A percentile compares a stretch with the other conserved stretches of the same genome.
These are phyloP conservation scores for Choristoneura rosaceana DNA, from an alignment of 2,888 invertebrate species.

Conservation along the genomic window DNA sequence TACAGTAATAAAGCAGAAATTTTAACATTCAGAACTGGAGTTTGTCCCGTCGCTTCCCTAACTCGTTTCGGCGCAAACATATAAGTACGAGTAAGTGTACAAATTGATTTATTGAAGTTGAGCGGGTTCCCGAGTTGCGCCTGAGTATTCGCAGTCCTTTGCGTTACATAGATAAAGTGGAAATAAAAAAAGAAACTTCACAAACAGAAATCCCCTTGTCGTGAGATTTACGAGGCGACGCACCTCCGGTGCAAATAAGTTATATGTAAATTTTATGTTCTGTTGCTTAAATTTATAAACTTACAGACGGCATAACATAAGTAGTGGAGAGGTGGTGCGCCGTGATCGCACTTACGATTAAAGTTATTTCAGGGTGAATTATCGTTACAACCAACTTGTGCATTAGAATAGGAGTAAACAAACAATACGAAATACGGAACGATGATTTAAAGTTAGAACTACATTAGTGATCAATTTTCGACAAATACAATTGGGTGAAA, in stretches of 20 bases:
- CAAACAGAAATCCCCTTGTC: slow-evolving; percentile 84
- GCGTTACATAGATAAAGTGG: slow-evolving; percentile 81
- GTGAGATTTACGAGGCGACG: slow-evolving; percentile 83
- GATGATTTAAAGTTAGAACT: slow-evolving; percentile 72
- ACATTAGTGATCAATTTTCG: slow-evolving; percentile 81
- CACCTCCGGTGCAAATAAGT: slow-evolving; percentile 78
- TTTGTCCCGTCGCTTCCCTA: slow-evolving; percentile 71
- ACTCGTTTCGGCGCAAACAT: slow-evolving; percentile 62
- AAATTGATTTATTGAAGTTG: slow-evolving; percentile 86
- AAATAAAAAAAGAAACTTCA: slow-evolving; percentile 84
- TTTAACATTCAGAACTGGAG: slow-evolving; percentile 66
- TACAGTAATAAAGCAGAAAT: slow-evolving; percentile 56
- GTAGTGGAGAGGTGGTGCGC: slow-evolving; percentile 12
- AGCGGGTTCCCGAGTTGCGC: slow-evolving; percentile 78
- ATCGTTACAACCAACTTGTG: slow-evolving; percentile 26
- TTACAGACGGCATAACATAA: slow-evolving; percentile 37
- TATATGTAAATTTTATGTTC: slow-evolving; percentile 82
- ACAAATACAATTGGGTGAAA: slow-evolving; percentile 78
- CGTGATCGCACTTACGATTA: slow-evolving; percentile 12
- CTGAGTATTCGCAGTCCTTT: slow-evolving; percentile 81
- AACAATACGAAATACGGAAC: slow-evolving; percentile 59
- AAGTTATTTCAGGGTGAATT: slow-evolving; percentile 10
- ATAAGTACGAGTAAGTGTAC: slow-evolving; percentile 82
- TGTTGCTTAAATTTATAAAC: slow-evolving; percentile 49
- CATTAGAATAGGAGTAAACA: slow-evolving; percentile 44